These are phyloP conservation scores for Acrocephalus scirpaceus DNA, from an alignment of 2,797 vertebrate genomes.

Conservation along the genomic window DNA sequence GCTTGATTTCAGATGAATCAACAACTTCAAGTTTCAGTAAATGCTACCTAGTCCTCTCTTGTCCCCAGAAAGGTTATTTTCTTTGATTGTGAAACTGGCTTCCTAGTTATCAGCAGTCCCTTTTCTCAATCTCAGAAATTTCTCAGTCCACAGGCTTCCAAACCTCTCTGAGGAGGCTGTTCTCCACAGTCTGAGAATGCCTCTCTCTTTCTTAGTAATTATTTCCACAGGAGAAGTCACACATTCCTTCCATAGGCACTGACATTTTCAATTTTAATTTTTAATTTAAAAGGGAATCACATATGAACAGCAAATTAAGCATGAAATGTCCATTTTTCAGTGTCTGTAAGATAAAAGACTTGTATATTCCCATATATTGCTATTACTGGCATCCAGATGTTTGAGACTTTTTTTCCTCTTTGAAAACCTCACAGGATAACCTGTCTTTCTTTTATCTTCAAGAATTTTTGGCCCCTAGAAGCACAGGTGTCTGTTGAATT, in stretches of 20 bases:
- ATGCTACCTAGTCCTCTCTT: background rate
- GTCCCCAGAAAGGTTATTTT: background rate
- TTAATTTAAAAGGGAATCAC: background rate
- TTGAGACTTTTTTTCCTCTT: background rate
- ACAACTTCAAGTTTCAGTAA: background rate
- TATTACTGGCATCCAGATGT: background rate
- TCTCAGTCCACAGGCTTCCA: background rate
- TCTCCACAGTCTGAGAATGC: background rate
- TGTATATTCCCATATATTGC: background rate
- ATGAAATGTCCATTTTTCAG: background rate
- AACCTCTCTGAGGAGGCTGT: accelerated
- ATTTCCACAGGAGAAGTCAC: background rate
- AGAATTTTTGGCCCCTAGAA: background rate
- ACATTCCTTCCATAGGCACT: background rate
- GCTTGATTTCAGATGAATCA: background rate
- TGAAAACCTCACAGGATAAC: background rate
- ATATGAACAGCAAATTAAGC: background rate
- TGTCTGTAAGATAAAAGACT: background rate
- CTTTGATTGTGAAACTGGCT: background rate
- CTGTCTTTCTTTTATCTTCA: background rate
- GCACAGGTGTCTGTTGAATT: background rate
- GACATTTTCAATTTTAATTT: background rate
- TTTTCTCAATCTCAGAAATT: background rate
- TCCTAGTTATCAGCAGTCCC: background rate
- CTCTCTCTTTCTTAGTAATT: background rate